A percentile compares a stretch with the other conserved stretches of the same genome.
These are phyloP conservation scores for Pedionomus torquatus DNA, from an alignment of 2,113 vertebrate genomes.

Conservation along the genomic window DNA sequence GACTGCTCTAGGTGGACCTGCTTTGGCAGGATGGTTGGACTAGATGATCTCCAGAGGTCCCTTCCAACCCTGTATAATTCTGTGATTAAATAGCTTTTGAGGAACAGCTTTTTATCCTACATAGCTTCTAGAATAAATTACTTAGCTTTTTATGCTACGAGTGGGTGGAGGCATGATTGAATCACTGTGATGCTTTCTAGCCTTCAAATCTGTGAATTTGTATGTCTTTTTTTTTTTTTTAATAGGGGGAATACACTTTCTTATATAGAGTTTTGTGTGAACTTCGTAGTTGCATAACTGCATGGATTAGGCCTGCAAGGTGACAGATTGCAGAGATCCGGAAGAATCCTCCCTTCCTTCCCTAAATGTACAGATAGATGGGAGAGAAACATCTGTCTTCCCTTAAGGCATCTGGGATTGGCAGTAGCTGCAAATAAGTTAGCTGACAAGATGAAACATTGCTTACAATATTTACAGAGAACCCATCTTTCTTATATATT, in stretches of 20 bases:
- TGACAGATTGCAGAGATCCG: neutral
- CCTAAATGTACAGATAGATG: neutral
- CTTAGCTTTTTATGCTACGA: too few species aligned
- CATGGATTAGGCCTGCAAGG: neutral
- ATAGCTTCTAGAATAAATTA: too few species aligned
- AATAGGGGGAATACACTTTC: neutral
- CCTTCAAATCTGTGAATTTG: too few species aligned
- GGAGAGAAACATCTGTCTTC: neutral
- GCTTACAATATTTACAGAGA: neutral
- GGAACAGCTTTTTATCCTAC: too few species aligned
- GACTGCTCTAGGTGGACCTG: too few species aligned
- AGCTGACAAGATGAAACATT: neutral
- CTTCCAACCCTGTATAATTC: too few species aligned
- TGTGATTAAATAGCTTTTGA: too few species aligned
- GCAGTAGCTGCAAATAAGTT: neutral
- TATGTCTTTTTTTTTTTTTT: too few species aligned
- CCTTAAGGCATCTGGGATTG: neutral
- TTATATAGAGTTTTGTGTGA: neutral
- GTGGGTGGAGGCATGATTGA: too few species aligned
- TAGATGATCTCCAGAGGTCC: too few species aligned
- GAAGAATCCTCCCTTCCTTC: neutral
- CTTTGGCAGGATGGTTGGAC: too few species aligned
- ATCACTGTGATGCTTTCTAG: too few species aligned
- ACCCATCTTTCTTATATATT: neutral
- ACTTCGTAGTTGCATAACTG: neutral